Evolutionary conservation across 2,797 vertebrate species (phyloP).

Genomic region (Margarornis squamiger): DNA sequence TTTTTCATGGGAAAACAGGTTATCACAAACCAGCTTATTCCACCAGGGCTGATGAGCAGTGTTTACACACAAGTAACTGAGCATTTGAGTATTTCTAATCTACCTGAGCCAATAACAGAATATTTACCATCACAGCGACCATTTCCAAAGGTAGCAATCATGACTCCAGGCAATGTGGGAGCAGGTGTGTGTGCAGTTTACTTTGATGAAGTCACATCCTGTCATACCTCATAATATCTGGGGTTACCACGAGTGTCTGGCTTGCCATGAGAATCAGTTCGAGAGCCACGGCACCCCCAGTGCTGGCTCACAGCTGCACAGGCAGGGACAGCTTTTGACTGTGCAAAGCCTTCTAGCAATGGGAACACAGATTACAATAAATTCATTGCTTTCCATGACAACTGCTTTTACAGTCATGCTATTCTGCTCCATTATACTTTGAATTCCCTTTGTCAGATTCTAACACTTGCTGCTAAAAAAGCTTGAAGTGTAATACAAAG

Average conservation of each 20-base stretch:
- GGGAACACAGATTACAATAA: not conserved
- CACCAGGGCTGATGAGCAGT: not conserved
- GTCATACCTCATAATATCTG: not conserved
- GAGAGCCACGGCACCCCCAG: not conserved
- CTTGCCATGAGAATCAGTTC: not conserved
- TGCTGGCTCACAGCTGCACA: not conserved
- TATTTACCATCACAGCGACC: not conserved
- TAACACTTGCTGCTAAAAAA: not conserved
- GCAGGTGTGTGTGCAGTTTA: not conserved
- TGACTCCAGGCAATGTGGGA: not conserved
- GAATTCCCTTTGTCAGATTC: not conserved
- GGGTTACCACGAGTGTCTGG: not conserved
- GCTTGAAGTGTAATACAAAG: not conserved
- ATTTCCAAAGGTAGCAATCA: not conserved
- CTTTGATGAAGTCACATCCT: conserved; percentile 35
- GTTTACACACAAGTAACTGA: not conserved
- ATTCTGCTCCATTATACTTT: not conserved
- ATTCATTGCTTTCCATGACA: not conserved
- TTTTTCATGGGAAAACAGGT: not conserved
- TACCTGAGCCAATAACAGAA: not conserved
- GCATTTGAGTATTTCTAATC: not conserved
- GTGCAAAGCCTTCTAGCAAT: not conserved
- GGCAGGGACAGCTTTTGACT: not conserved
- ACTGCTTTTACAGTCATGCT: not conserved
- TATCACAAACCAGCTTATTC: not conserved